Percentiles rank a stretch among this genome's conserved stretches.
These are phyloP conservation scores for Forficula auricularia DNA, from an alignment of 1,140 invertebrate genomes.

Conservation along the genomic window DNA sequence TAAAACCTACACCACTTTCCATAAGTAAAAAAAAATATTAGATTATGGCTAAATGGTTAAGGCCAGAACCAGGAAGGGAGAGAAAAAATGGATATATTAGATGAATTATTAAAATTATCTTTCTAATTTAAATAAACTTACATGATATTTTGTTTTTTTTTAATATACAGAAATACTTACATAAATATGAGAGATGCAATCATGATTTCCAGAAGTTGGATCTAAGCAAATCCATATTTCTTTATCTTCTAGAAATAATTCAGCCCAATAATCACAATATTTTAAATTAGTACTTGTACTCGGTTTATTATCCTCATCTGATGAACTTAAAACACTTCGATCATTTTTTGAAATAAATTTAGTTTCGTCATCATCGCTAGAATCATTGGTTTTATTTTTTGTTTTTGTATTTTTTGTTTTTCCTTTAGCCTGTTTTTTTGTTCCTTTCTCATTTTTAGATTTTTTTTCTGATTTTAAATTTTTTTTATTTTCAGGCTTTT, in stretches of 20 bases:
- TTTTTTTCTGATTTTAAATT: conserved; percentile 28
- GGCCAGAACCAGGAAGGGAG: no score
- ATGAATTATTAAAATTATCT: no score
- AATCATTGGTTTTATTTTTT: conserved; percentile 19
- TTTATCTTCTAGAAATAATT: conserved; percentile 68
- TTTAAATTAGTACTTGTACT: no score
- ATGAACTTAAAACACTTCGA: conserved; percentile 35
- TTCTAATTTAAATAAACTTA: no score
- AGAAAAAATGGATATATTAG: no score
- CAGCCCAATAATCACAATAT: conserved; percentile 57
- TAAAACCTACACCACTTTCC: no score
- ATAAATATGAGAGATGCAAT: conserved; percentile 51
- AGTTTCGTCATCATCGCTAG: conserved; percentile 18
- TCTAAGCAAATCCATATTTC: conserved; percentile 68
- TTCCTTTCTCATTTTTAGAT: conserved; percentile 15
- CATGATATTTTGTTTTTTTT: no score
- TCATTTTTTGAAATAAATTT: conserved; percentile 30
- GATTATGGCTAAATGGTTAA: no score
- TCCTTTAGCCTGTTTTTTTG: conserved; percentile 2
- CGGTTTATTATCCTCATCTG: conserved; percentile 26
- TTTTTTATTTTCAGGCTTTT: conserved; percentile 6
- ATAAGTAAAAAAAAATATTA: no score
- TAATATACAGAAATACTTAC: conserved; percentile 48
- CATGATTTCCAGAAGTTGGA: conserved; percentile 46
- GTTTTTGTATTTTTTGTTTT: conserved; percentile 14